phyloP scores from a whole-genome alignment of 92 coral and sea anemone species.

The Porites cylindrica region DNA sequence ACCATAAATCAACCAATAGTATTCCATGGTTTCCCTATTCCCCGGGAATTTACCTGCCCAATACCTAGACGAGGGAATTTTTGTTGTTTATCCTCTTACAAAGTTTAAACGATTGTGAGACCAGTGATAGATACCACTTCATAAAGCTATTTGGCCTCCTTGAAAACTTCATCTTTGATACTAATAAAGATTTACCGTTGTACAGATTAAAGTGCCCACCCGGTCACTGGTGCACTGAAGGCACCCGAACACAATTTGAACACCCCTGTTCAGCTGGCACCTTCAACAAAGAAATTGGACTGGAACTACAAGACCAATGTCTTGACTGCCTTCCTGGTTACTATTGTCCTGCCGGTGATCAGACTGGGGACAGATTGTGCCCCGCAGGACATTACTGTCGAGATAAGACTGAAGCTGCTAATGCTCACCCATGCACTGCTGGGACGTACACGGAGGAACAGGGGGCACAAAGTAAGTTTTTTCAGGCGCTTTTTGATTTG shows the following conservation, averaged over 20 bases:
- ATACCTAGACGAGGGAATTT: no score
- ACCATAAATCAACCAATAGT: no score
- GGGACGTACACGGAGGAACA: constrained; percentile 95
- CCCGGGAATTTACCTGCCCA: no score
- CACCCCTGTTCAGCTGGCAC: constrained; percentile 87
- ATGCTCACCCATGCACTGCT: constrained; percentile 65
- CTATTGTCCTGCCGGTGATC: constrained; percentile 90
- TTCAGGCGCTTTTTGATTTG: neutral
- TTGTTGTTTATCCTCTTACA: no score
- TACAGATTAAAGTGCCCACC: constrained; percentile 91
- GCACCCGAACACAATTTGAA: constrained; percentile 83
- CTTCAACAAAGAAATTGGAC: constrained; percentile 78
- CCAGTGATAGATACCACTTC: no score
- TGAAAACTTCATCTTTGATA: no score
- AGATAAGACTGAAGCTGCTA: constrained; percentile 47
- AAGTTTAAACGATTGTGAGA: no score
- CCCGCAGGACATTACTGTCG: constrained; percentile 92
- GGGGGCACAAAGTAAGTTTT: constrained; percentile 89
- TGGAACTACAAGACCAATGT: constrained; percentile 89
- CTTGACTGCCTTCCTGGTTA: constrained; percentile 76
- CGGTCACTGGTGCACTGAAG: constrained; percentile 89
- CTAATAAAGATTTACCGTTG: no score
- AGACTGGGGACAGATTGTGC: constrained; percentile 84
- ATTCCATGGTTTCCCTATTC: no score
- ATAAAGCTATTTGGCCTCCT: no score